Percentiles rank a stretch among this genome's conserved stretches.
phyloP scores from a whole-genome alignment of 2,113 vertebrate genomes.

The Addax nasomaculatus region DNA sequence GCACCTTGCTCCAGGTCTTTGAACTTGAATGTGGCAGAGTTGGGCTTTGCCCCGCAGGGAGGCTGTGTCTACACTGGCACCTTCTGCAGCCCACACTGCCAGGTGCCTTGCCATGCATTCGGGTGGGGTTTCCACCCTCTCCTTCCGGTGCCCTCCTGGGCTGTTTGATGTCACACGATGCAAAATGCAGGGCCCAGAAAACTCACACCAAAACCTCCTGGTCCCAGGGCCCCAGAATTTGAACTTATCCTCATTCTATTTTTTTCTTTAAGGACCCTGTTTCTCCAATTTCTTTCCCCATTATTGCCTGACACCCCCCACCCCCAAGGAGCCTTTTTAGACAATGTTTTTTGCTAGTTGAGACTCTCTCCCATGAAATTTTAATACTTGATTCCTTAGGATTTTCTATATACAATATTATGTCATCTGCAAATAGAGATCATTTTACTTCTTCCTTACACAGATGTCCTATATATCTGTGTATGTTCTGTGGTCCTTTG shows the following conservation, averaged over 20 bases:
- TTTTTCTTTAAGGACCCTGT: neutral
- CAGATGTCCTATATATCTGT: neutral
- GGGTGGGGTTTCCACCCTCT: neutral
- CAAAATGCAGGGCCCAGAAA: neutral
- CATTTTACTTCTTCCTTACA: neutral
- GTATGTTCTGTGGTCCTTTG: neutral
- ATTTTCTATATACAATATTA: neutral
- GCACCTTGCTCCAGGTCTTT: neutral
- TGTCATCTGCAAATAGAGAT: neutral
- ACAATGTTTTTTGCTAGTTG: neutral
- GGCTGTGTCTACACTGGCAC: neutral
- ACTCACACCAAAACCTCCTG: neutral
- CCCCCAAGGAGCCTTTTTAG: neutral
- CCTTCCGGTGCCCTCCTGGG: neutral
- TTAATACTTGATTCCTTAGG: neutral
- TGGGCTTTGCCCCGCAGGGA: neutral
- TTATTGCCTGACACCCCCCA: neutral
- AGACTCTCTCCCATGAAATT: neutral
- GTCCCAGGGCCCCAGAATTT: neutral
- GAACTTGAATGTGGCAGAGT: neutral
- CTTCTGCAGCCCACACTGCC: neutral
- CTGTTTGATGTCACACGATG: neutral
- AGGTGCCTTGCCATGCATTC: fast-evolving
- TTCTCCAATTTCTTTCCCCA: neutral
- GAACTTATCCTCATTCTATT: neutral